Percentiles rank a stretch among this genome's conserved stretches.
Evolutionary conservation across 2,888 invertebrate genomes (phyloP).

Genomic region (Halocaridina rubra): DNA sequence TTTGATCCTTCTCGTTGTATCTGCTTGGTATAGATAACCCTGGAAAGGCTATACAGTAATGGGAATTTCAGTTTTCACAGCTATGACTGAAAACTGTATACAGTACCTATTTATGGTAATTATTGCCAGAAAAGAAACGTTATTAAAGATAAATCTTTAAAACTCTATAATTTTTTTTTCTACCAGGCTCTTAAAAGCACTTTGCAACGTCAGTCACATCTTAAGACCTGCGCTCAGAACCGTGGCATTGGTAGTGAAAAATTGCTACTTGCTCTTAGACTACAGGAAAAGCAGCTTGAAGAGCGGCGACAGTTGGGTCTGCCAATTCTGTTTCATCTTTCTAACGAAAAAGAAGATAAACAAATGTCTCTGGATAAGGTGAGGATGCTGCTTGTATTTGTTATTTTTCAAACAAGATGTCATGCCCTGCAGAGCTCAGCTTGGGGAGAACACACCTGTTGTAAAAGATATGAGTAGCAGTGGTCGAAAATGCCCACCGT

Average conservation of each 20-base stretch:
- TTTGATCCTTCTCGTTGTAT: no score
- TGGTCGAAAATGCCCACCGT: not conserved
- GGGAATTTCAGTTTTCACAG: no score
- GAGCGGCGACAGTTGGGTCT: conserved; percentile 42
- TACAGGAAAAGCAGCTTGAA: conserved; percentile 39
- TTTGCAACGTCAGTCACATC: conserved; percentile 17
- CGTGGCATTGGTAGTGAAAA: conserved; percentile 33
- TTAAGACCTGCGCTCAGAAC: conserved; percentile 34
- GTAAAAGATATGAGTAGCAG: not conserved
- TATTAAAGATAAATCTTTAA: no score
- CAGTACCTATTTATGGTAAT: no score
- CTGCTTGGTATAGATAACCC: no score
- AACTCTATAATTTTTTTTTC: not conserved
- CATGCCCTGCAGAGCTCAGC: no score
- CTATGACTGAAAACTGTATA: no score
- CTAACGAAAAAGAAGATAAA: not conserved
- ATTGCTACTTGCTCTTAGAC: conserved; percentile 23
- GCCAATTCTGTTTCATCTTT: not conserved
- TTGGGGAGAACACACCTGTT: not conserved
- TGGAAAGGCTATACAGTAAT: no score
- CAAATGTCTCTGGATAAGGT: not conserved
- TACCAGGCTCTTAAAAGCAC: conserved; percentile 22
- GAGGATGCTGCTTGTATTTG: no score
- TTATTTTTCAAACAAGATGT: no score
- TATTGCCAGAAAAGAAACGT: no score